Conservation (phyloP, 2,888 invertebrate species). For the Sinopyrophorus schimmeli region DNA sequence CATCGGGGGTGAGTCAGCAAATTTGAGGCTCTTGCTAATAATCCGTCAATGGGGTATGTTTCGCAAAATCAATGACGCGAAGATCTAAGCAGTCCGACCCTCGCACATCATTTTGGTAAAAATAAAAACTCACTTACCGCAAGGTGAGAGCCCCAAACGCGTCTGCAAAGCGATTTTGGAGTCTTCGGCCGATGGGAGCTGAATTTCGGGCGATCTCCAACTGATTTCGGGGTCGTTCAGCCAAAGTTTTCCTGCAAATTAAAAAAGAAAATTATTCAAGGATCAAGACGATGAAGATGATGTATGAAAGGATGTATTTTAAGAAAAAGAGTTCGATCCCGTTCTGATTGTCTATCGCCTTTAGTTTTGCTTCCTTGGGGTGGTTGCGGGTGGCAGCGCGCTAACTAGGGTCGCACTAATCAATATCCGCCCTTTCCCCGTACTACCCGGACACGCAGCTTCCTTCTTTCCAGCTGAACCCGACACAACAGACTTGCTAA, state of each 20-base stretch:
- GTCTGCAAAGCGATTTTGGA: slow-evolving; percentile 55
- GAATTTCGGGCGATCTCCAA: slow-evolving; percentile 55
- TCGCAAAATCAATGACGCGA: slow-evolving; percentile 48
- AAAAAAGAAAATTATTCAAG: slow-evolving; percentile 16
- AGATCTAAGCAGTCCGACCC: too few species aligned
- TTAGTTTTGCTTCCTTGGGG: slow-evolving; percentile 33
- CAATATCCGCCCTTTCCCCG: slow-evolving; percentile 50
- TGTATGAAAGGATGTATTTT: background rate
- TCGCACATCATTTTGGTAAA: too few species aligned
- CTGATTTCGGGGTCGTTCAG: slow-evolving; percentile 55
- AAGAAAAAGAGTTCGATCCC: slow-evolving; percentile 21
- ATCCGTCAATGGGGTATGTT: slow-evolving; percentile 51
- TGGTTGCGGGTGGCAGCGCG: slow-evolving; percentile 44
- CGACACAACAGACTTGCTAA: slow-evolving; percentile 42
- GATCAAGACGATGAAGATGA: background rate
- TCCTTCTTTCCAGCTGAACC: slow-evolving; percentile 43
- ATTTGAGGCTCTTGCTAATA: slow-evolving; percentile 47
- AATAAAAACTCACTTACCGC: slow-evolving; percentile 51
- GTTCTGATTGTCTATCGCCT: slow-evolving; percentile 35
- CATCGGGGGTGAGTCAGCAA: slow-evolving; percentile 51
- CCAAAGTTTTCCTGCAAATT: slow-evolving; percentile 57
- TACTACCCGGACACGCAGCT: slow-evolving; percentile 45
- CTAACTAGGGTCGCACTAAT: slow-evolving; percentile 58
- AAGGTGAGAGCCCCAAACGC: slow-evolving; percentile 55
- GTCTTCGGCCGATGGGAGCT: slow-evolving; percentile 53